A percentile compares a stretch with the other conserved stretches of the same genome.
phyloP scores from a whole-genome alignment of 2,797 vertebrate species.

The Rhinogobio ventralis region DNA sequence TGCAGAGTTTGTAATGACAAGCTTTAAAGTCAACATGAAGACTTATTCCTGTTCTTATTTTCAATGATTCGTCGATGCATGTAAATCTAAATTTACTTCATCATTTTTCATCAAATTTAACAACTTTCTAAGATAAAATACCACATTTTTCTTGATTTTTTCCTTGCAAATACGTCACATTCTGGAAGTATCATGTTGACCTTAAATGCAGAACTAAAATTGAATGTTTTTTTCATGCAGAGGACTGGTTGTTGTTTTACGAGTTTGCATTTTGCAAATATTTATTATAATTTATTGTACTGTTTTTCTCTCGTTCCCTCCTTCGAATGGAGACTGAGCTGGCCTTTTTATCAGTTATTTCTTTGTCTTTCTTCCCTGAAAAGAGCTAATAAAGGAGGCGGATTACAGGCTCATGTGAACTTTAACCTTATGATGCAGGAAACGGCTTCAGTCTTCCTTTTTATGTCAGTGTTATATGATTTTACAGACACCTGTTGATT shows the following conservation, averaged over 20 bases:
- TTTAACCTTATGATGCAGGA: conserved; percentile 71
- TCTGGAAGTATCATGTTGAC: conserved; percentile 13
- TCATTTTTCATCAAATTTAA: not conserved
- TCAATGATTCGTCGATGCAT: not conserved
- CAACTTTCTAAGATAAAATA: not conserved
- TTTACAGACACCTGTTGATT: conserved; percentile 68
- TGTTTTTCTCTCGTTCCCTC: not conserved
- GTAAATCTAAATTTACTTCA: not conserved
- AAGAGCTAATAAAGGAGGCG: conserved; percentile 1
- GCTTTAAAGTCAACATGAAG: conserved; percentile 10
- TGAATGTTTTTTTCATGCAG: not conserved
- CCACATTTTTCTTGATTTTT: not conserved
- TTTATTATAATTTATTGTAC: conserved; percentile 21
- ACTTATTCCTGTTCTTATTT: not conserved
- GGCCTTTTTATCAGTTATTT: conserved; percentile 7
- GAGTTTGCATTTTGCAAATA: conserved; percentile 40
- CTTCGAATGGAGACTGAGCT: conserved; percentile 13
- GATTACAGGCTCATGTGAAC: conserved; percentile 17
- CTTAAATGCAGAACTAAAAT: not conserved
- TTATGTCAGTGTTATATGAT: conserved; percentile 69
- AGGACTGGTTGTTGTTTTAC: conserved; percentile 5
- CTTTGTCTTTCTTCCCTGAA: conserved; percentile 1
- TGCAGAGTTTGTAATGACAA: not conserved
- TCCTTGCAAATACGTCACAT: not conserved
- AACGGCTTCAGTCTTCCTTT: conserved; percentile 85